Conservation (phyloP, 2,113 vertebrate species). For the Stictonetta naevosa region DNA sequence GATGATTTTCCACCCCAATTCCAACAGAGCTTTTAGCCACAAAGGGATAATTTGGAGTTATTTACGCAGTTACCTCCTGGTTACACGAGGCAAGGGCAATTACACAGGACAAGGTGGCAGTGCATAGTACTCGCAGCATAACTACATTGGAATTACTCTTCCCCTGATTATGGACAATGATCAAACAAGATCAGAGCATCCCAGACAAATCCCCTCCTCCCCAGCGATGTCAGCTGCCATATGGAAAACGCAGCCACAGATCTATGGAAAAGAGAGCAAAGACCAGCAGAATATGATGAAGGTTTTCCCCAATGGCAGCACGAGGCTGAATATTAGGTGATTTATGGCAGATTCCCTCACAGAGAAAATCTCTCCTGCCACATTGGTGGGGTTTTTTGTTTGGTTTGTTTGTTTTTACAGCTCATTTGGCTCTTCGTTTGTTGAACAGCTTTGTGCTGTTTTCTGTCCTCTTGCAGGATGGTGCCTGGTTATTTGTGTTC, state of each 20-base stretch:
- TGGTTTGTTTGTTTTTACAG: neutral
- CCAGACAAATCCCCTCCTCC: neutral
- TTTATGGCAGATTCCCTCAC: conserved; percentile 31
- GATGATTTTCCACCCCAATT: neutral
- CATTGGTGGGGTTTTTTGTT: neutral
- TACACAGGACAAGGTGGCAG: neutral
- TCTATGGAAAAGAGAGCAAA: neutral
- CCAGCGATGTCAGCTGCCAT: accelerated
- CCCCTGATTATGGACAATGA: neutral
- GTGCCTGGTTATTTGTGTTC: conserved; percentile 17
- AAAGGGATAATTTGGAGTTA: neutral
- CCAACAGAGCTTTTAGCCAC: neutral
- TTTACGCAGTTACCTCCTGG: neutral
- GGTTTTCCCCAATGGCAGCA: conserved; percentile 7
- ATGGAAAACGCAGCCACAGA: neutral
- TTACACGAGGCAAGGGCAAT: neutral
- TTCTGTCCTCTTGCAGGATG: conserved; percentile 11
- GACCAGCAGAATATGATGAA: neutral
- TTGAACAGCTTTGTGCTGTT: conserved; percentile 19
- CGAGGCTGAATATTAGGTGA: conserved; percentile 41
- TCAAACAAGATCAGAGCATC: neutral
- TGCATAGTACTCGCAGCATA: accelerated
- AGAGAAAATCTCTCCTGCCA: conserved; percentile 48
- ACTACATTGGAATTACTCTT: neutral
- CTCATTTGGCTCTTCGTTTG: conserved; percentile 55